Conservation (phyloP, 2,113 vertebrate species). For the Puma concolor region DNA sequence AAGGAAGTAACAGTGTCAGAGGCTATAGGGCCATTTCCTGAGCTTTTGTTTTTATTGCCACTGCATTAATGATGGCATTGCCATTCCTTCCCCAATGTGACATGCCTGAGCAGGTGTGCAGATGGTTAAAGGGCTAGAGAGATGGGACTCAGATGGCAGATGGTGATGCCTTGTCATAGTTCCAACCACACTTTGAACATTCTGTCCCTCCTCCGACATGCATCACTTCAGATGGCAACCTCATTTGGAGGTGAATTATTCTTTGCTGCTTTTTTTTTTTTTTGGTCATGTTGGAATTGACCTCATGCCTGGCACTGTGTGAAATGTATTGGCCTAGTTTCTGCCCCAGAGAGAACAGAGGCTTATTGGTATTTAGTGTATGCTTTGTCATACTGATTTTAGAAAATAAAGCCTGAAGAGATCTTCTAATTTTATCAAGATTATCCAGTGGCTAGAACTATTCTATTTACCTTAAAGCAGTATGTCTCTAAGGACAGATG, state of each 20-base stretch:
- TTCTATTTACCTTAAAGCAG: not conserved
- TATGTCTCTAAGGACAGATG: not conserved
- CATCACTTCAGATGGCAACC: constrained; percentile 76
- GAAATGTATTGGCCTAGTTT: constrained; percentile 44
- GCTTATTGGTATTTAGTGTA: not conserved
- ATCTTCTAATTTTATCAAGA: not conserved
- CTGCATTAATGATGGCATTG: not conserved
- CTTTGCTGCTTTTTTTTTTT: not conserved
- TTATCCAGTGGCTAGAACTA: not conserved
- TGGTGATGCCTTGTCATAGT: constrained; percentile 81
- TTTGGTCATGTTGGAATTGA: constrained; percentile 4
- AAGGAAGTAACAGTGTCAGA: not conserved
- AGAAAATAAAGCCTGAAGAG: constrained; percentile 34
- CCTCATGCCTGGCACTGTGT: constrained; percentile 48
- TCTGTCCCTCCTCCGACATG: constrained; percentile 76
- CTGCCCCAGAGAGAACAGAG: not conserved
- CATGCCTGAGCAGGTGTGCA: constrained; percentile 78
- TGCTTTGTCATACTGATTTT: constrained; percentile 46
- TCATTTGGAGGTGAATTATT: constrained; percentile 53
- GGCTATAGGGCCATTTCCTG: not conserved
- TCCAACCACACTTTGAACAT: constrained; percentile 82
- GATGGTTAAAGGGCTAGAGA: constrained; percentile 72
- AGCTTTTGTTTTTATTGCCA: constrained; percentile 21
- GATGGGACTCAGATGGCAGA: constrained; percentile 79
- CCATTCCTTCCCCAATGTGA: constrained; percentile 57